Evolutionary conservation across 1,140 invertebrate species (phyloP).

Genomic region (Microplitis mediator): DNA sequence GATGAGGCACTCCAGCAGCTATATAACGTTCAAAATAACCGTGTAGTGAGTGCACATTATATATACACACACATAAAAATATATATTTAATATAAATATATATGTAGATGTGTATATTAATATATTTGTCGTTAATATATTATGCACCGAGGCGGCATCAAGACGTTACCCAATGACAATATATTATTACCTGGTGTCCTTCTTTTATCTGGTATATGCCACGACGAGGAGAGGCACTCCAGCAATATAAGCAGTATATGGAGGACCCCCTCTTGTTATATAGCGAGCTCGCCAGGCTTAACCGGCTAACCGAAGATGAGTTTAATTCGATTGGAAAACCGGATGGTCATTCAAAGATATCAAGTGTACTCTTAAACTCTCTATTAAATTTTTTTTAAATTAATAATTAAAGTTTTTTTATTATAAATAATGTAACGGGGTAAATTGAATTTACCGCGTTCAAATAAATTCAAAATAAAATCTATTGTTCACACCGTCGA

Average conservation of each 20-base stretch:
- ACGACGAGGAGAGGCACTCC: background rate
- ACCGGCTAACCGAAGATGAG: background rate
- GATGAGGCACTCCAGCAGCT: background rate
- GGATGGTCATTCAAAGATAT: background rate
- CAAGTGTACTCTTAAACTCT: background rate
- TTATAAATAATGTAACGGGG: too few relatives aligned
- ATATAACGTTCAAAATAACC: slow-evolving; percentile 19
- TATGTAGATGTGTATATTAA: slow-evolving; percentile 5
- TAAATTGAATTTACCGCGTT: too few relatives aligned
- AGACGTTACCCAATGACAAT: slow-evolving; percentile 46
- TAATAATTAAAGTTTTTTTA: background rate
- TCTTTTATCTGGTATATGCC: slow-evolving; percentile 35
- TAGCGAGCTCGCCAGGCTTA: slow-evolving; percentile 11
- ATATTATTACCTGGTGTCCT: slow-evolving; percentile 41
- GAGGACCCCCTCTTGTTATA: slow-evolving; percentile 24
- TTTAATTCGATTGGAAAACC: slow-evolving; percentile 18
- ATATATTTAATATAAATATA: background rate
- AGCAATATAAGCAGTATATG: too few relatives aligned
- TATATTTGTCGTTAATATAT: slow-evolving; percentile 37
- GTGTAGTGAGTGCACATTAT: slow-evolving; percentile 13
- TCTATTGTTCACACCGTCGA: too few relatives aligned
- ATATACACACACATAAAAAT: background rate
- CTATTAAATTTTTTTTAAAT: background rate
- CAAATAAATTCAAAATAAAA: too few relatives aligned
- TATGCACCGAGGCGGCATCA: slow-evolving; percentile 37